Percentiles rank a stretch among this genome's conserved stretches.
Conservation (phyloP, 2,888 invertebrate species). For the Pammene aurita region DNA sequence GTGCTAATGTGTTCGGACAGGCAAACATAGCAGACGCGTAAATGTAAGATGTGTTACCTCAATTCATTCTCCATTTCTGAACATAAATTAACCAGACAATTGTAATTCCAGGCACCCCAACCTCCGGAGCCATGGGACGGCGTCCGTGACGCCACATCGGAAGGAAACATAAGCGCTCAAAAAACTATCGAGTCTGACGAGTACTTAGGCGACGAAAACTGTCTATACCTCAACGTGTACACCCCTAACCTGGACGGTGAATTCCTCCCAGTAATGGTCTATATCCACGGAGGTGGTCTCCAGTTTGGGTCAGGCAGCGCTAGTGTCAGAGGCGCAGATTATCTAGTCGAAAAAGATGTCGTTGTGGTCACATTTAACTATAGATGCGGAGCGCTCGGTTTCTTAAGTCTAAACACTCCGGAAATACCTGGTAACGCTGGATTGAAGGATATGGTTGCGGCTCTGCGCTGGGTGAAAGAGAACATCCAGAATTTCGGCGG, state of each 20-base stretch:
- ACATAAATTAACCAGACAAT: neutral
- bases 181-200: slow-evolving; percentile 64
- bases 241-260: slow-evolving; percentile 82
- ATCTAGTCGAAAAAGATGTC: slow-evolving; percentile 82
- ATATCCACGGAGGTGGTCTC: slow-evolving; percentile 83
- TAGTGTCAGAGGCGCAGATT: slow-evolving; percentile 76
- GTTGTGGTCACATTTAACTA: slow-evolving; percentile 83
- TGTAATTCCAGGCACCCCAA: slow-evolving; percentile 79
- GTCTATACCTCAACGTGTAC: slow-evolving; percentile 87
- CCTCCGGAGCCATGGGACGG: slow-evolving; percentile 83
- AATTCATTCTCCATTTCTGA: no score
- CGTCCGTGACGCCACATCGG: slow-evolving; percentile 84
- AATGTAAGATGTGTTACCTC: no score
- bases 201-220: slow-evolving; percentile 85
- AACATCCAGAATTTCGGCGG: slow-evolving; percentile 75
- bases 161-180: slow-evolving; percentile 85
- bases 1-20: no score
- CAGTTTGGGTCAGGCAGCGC: slow-evolving; percentile 79
- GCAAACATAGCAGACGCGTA: no score
- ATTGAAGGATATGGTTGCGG: slow-evolving; percentile 70
- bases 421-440: slow-evolving; percentile 78
- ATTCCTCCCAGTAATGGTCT: slow-evolving; percentile 83
- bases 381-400: slow-evolving; percentile 76
- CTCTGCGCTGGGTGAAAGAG: slow-evolving; percentile 71
- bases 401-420: slow-evolving; percentile 71